Evolutionary conservation across 2,797 vertebrate species (phyloP).

Genomic region (Peromyscus melanophrys): DNA sequence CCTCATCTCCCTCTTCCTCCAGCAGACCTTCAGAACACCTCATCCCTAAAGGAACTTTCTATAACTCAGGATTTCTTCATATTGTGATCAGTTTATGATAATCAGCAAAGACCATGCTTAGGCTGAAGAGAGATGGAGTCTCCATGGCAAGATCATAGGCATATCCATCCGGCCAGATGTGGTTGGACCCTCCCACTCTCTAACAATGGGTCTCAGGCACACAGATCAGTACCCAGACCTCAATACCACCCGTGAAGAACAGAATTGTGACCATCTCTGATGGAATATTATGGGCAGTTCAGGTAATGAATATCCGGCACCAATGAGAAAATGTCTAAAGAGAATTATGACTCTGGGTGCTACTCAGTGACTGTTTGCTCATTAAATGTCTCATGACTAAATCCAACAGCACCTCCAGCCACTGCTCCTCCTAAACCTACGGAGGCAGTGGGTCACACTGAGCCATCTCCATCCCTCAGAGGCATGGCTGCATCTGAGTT

Average conservation of each 20-base stretch:
- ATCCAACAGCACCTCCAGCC: background rate
- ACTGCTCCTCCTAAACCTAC: background rate
- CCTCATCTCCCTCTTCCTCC: background rate
- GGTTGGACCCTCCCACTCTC: background rate
- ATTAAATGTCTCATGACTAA: background rate
- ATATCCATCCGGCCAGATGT: background rate
- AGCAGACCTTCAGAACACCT: background rate
- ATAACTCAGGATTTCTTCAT: background rate
- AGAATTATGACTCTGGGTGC: background rate
- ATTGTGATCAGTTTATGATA: background rate
- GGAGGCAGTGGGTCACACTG: background rate
- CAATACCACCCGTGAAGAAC: background rate
- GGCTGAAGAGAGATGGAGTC: rapidly evolving
- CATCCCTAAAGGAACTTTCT: background rate
- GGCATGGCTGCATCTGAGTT: background rate
- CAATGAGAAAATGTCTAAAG: background rate
- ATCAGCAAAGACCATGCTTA: background rate
- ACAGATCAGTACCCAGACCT: background rate
- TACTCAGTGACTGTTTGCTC: background rate
- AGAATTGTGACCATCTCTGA: background rate
- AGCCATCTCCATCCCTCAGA: background rate
- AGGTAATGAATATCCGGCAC: background rate
- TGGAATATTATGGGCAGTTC: background rate
- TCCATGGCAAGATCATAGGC: rapidly evolving
- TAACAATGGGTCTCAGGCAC: background rate